Conservation (phyloP, 2,113 vertebrate species). For the Coptodon rendalli region DNA sequence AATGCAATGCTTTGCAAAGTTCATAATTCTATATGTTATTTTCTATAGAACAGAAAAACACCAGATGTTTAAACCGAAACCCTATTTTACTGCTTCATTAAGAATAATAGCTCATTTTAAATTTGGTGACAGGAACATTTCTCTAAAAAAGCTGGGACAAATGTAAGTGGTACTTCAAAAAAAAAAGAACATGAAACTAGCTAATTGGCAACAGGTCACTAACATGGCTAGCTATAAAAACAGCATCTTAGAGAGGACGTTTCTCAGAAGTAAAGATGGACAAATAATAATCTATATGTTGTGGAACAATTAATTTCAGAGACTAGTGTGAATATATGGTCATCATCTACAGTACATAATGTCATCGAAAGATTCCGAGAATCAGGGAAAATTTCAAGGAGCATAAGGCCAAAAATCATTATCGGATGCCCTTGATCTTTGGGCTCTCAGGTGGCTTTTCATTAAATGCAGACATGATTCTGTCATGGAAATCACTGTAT, state of each 20-base stretch:
- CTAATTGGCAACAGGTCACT: neutral
- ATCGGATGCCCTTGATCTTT: neutral
- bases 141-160: neutral
- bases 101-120: neutral
- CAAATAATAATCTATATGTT: neutral
- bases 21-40: neutral
- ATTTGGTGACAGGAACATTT: neutral
- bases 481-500: neutral
- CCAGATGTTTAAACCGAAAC: neutral
- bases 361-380: rapidly evolving
- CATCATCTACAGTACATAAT: neutral
- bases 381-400: neutral
- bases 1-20: neutral
- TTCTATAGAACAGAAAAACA: neutral
- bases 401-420: neutral
- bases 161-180: neutral
- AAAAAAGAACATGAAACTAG: neutral
- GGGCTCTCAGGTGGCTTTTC: rapidly evolving
- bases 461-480: neutral
- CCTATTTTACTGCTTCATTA: neutral
- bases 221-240: neutral
- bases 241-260: neutral
- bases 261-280: neutral
- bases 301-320: neutral
- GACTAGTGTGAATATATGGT: neutral